Evolutionary conservation across 1,140 invertebrate genomes (phyloP).

Genomic region (Halyomorpha halys): DNA sequence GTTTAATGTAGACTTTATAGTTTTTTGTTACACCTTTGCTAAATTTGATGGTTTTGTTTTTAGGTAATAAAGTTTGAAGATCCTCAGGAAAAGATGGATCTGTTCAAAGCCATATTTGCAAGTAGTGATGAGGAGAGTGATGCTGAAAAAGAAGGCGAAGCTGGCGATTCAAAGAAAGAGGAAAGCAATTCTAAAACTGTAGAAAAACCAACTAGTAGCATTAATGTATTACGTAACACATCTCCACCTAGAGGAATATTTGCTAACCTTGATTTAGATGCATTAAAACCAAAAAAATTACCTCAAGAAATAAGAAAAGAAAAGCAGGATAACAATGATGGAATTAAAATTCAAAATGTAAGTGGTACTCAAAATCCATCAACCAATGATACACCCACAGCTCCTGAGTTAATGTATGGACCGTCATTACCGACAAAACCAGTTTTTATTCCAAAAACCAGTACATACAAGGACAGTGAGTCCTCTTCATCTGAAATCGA

Average conservation of each 20-base stretch:
- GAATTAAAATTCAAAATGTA: slow-evolving; percentile 3
- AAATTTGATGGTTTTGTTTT: no score
- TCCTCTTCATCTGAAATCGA: slow-evolving; percentile 28
- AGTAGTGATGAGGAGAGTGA: slow-evolving; percentile 48
- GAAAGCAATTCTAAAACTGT: slow-evolving; percentile 18
- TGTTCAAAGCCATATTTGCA: slow-evolving; percentile 55
- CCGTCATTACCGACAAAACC: slow-evolving; percentile 29
- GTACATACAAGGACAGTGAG: slow-evolving; percentile 17
- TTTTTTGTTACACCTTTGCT: no score
- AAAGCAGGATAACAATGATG: background rate
- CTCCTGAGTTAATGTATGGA: slow-evolving; percentile 14
- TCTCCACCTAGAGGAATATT: slow-evolving; percentile 63
- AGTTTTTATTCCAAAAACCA: slow-evolving; percentile 29
- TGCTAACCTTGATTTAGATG: slow-evolving; percentile 56
- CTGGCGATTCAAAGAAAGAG: slow-evolving; percentile 30
- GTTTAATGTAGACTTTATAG: no score
- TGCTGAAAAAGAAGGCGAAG: slow-evolving; percentile 31
- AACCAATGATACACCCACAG: background rate
- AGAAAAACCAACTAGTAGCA: slow-evolving; percentile 32
- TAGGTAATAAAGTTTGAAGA: slow-evolving; percentile 32
- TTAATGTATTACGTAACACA: slow-evolving; percentile 47
- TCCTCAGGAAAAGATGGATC: slow-evolving; percentile 48
- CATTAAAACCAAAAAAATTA: slow-evolving; percentile 23
- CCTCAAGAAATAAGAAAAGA: background rate
- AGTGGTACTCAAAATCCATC: slow-evolving; percentile 20